Base-by-base conservation (phyloP, 2,888 invertebrate genomes). In the Apocheima hispidaria region DNA sequence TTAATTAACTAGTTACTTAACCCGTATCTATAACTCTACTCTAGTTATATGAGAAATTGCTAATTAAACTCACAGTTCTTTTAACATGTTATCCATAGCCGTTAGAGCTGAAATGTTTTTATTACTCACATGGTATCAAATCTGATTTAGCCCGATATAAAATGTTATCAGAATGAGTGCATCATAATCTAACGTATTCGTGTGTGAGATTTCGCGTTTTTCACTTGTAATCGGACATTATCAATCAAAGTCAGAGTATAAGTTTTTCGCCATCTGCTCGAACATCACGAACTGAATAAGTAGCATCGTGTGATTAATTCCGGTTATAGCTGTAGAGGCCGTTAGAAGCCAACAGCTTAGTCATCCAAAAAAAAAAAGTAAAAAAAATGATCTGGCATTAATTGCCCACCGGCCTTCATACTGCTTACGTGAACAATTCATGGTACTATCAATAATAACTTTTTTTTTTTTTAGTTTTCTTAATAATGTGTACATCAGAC, bases 251-350 rank as follows among this genome's bases (percentile, higher is more conserved):
- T 58, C 66, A 71, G 67, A 69, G 65, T 71, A 71, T 46, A 48
- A 75, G 60, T 70, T 65, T 70, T 68, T 70, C 64, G 68, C 66
- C 71, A 76, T 77, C 73, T 55, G 30, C 9, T 4, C 65, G 67
- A 77, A 74, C 65, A 80, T 74, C 81, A 79, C 76, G 75, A 73
- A 75, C 79, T 71, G 78, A 33, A 33, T 33, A 20, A 46, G 30
- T 30, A 20, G 5, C 28, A 82, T 80, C 81, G 84, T 87, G 85
- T 80, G 85, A 86, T 66, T 64, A n/a, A n/a, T n/a, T n/a, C n/a
- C n/a, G n/a, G n/a, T n/a, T n/a, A n/a, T n/a, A n/a, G n/a, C n/a
- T n/a, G n/a, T n/a, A n/a, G n/a, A n/a, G n/a, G n/a, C n/a, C n/a
- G n/a, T n/a, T n/a, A n/a, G n/a, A n/a, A n/a, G n/a, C n/a, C n/a